A percentile compares a stretch with the other conserved stretches of the same genome.
phyloP scores from a whole-genome alignment of 2,113 vertebrate species.

The Neolamprologus devosi region DNA sequence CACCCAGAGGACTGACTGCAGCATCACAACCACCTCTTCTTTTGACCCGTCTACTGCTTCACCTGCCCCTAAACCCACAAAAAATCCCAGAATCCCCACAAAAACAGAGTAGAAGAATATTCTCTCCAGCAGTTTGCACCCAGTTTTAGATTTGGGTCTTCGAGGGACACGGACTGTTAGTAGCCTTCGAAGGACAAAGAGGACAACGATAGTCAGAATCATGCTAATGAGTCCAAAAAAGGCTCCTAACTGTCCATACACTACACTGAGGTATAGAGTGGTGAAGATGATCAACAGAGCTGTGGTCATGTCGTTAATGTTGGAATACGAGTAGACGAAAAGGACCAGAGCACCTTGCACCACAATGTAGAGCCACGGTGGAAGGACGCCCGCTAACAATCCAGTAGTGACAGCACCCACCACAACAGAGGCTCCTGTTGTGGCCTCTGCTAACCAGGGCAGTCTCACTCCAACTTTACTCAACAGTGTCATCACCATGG shows the following conservation, averaged over 20 bases:
- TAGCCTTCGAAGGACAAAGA: conserved; percentile 17
- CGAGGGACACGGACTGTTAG: background rate
- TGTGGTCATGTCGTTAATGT: conserved; percentile 44
- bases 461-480: background rate
- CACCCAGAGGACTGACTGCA: conserved; percentile 53
- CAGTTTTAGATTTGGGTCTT: background rate
- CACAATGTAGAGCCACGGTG: conserved; percentile 14
- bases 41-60: background rate
- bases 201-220: conserved; percentile 1
- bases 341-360: conserved; percentile 28
- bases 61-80: conserved; percentile 19
- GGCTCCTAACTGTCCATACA: conserved; percentile 26
- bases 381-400: conserved; percentile 4
- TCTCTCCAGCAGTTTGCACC: conserved; percentile 24
- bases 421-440: conserved; percentile 9
- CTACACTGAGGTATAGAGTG: conserved; percentile 34
- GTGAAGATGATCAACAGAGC: conserved; percentile 51
- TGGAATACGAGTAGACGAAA: conserved; percentile 21
- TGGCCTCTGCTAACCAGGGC: background rate
- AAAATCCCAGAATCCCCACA: conserved; percentile 42
- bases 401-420: conserved; percentile 30
- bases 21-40: conserved; percentile 23
- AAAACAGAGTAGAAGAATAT: conserved; percentile 49
- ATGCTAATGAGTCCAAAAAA: conserved; percentile 9
- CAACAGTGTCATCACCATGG: conserved; percentile 18